Evolutionary conservation across 2,888 invertebrate species (phyloP).

Genomic region (Drosophila flavopinicola): DNA sequence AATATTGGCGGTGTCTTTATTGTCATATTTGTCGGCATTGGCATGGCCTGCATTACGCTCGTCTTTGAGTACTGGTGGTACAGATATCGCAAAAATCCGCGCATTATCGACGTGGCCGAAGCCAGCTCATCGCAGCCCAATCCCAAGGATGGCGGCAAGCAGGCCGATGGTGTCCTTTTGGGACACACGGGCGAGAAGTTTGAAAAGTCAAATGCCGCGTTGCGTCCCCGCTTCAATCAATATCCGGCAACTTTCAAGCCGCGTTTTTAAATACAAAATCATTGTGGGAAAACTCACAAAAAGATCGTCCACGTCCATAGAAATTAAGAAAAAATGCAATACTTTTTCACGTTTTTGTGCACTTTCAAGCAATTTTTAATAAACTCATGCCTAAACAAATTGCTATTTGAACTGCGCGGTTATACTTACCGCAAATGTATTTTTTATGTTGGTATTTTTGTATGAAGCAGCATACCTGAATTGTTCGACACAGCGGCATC

Average conservation of each 20-base stretch:
- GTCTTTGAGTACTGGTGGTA: slow-evolving; percentile 98
- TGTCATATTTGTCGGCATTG: slow-evolving; percentile 97
- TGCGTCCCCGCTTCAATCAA: slow-evolving; percentile 83
- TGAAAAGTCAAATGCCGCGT: slow-evolving; percentile 80
- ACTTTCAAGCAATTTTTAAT: slow-evolving; percentile 46
- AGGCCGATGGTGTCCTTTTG: slow-evolving; percentile 78
- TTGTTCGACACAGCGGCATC: too few relatives aligned
- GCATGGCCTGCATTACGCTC: slow-evolving; percentile 94
- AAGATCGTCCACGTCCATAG: slow-evolving; percentile 64
- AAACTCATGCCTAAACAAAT: slow-evolving; percentile 10
- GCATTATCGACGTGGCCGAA: slow-evolving; percentile 87
- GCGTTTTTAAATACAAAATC: slow-evolving; percentile 71
- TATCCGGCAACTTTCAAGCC: slow-evolving; percentile 82
- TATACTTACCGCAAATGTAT: neutral
- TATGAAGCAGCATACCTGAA: too few relatives aligned
- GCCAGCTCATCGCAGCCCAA: slow-evolving; percentile 65
- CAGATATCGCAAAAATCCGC: slow-evolving; percentile 89
- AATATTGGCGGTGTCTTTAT: slow-evolving; percentile 99
- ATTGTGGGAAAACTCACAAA: too few relatives aligned
- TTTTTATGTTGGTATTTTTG: too few relatives aligned
- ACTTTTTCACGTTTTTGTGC: slow-evolving; percentile 43
- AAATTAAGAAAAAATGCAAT: slow-evolving; percentile 24
- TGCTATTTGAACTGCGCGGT: neutral
- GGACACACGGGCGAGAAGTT: slow-evolving; percentile 81
- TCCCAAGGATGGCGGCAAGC: slow-evolving; percentile 74